A percentile compares a stretch with the other conserved stretches of the same genome.
Evolutionary conservation across 2,113 vertebrate genomes (phyloP).

Genomic region (Gymnarchus niloticus): DNA sequence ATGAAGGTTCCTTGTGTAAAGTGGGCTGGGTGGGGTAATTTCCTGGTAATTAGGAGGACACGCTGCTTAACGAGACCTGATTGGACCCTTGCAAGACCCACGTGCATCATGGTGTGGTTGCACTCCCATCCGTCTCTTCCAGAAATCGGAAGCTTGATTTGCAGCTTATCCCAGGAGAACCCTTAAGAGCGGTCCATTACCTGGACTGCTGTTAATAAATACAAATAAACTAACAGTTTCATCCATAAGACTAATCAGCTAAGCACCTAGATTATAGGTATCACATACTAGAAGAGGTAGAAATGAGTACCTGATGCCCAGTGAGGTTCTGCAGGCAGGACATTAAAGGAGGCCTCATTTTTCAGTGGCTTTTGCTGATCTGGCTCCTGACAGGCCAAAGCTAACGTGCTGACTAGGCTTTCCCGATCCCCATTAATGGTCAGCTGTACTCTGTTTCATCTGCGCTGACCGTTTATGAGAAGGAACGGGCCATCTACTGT

Average conservation of each 20-base stretch:
- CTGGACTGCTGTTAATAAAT: background rate
- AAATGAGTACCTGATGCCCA: background rate
- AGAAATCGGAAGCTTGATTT: too few relatives aligned
- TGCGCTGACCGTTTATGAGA: background rate
- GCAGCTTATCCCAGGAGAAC: background rate
- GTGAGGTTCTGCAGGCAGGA: background rate
- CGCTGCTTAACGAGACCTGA: constrained; percentile 33
- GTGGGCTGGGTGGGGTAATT: constrained; percentile 42
- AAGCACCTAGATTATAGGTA: background rate
- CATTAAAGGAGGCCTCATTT: background rate
- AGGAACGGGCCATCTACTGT: background rate
- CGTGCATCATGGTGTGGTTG: too few relatives aligned
- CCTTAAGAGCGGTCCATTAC: background rate
- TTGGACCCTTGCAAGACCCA: too few relatives aligned
- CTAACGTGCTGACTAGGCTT: background rate
- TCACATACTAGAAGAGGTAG: background rate
- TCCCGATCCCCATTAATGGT: background rate
- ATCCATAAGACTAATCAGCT: background rate
- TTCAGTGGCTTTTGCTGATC: background rate
- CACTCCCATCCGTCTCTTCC: constrained; percentile 23
- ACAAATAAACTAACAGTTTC: background rate
- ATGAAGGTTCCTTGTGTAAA: constrained; percentile 50
- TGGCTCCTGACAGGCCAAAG: background rate
- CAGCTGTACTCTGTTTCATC: background rate
- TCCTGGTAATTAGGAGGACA: constrained; percentile 55